These are phyloP conservation scores for Fissipunctia ypsillon DNA, from an alignment of 2,888 invertebrate species.

Conservation along the genomic window DNA sequence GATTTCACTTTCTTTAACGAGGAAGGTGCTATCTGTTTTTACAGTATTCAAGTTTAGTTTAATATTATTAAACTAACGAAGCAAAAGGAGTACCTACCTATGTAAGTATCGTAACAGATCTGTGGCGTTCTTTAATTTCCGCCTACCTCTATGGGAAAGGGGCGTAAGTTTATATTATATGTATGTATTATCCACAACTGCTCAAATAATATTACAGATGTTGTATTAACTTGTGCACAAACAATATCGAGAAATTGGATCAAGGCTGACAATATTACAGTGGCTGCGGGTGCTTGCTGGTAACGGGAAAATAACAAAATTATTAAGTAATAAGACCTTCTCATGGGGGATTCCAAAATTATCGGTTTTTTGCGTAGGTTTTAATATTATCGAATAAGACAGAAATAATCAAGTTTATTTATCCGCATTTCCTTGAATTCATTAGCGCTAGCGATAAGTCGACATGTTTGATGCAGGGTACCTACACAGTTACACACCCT, in stretches of 20 bases:
- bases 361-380: background rate
- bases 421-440: background rate
- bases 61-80: background rate
- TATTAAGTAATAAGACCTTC: constrained; percentile 27
- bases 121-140: no score
- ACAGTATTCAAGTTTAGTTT: background rate
- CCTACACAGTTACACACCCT: background rate
- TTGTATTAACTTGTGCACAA: background rate
- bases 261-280: constrained; percentile 2
- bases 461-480: background rate
- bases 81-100: background rate
- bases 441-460: background rate
- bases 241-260: constrained; percentile 10
- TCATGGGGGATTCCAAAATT: constrained; percentile 28
- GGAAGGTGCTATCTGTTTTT: constrained; percentile 23
- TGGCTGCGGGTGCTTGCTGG: background rate
- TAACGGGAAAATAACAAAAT: constrained; percentile 9
- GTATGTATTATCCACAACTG: background rate
- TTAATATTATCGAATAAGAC: constrained; percentile 25
- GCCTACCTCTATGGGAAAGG: no score
- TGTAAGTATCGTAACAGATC: no score
- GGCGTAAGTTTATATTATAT: no score
- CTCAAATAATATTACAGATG: constrained; percentile 11
- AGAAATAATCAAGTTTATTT: constrained; percentile 11
- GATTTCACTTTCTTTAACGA: constrained; percentile 35